Base-by-base conservation (phyloP, 1,140 invertebrate species). In the Laupala kohalensis region DNA sequence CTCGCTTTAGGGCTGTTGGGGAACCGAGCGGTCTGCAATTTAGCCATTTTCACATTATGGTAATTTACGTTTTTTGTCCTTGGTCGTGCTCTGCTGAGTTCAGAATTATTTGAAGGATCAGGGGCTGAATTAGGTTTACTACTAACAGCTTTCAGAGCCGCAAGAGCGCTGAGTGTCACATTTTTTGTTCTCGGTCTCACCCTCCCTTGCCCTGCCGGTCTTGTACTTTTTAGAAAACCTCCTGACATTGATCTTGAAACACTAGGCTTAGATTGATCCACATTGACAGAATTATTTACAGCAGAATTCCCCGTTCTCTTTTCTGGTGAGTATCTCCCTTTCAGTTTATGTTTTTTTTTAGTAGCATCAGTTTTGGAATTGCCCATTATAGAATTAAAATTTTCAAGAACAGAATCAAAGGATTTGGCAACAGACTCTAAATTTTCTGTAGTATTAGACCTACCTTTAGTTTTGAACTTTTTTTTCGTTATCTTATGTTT, bases 41-140 rank as follows among this genome's bases (percentile, higher is more conserved):
- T 78, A 71, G 79, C 78, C 69, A 82, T 84, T 76, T 83, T 81
- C n/a, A 86, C 73, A 70, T 77, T 79, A 71, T 87, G 86, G 77
- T 87, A 87, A 74, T 83, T 86, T 0, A 88, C 86, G 71, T 88
- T 87, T 76, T 87, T 87, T 0, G 86, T 88, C 63, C 85, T 77
- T 9, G 86, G 85, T 67, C 86, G 77, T 69, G 85, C 84, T 69
- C 85, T 77, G 72, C 84, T 85, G 15, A 81, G 78, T 5, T 81
- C 81, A 0, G 78, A 76, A 25, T 81, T 81, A 5, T 80, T 78
- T 24, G 71, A 72, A 74, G 74, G 53, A 64, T 69, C 78, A 76
- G 62, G 73, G 75, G 69, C 73, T 66, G 66, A 29, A 75, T 67
- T 26, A 73, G 24, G 65, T 74, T 70, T 70, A 30, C 37, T 27